These are phyloP conservation scores for Heliothis subflexa DNA, from an alignment of 1,140 invertebrate genomes.

Conservation along the genomic window DNA sequence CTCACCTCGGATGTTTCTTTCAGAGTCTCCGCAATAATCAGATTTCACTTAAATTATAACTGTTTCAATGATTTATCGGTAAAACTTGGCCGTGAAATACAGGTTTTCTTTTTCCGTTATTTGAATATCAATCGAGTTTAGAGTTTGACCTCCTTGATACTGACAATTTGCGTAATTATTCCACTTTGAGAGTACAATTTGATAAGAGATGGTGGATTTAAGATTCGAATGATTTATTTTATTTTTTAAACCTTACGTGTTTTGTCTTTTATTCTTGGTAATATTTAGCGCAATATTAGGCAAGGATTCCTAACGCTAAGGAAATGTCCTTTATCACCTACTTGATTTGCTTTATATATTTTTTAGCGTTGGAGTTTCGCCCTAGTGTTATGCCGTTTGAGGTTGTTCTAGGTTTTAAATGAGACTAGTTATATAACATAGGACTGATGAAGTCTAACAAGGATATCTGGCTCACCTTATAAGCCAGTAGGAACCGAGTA, in stretches of 20 bases:
- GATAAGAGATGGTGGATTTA: constrained; percentile 3
- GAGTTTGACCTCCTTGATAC: constrained; percentile 35
- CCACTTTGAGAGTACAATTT: constrained; percentile 1
- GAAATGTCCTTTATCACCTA: no score
- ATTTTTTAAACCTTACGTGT: background rate
- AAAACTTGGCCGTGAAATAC: constrained; percentile 60
- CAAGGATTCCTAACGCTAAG: no score
- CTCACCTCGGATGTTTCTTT: constrained; percentile 48
- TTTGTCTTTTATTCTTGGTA: background rate
- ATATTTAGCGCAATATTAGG: background rate
- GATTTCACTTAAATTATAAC: constrained; percentile 70
- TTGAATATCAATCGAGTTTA: constrained; percentile 56
- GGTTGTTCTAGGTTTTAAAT: no score
- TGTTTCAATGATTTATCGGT: constrained; percentile 69
- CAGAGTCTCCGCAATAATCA: constrained; percentile 61
- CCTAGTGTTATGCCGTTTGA: no score
- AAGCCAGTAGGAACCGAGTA: background rate
- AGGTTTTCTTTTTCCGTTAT: constrained; percentile 55
- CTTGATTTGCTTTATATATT: no score
- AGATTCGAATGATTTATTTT: background rate
- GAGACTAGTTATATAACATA: no score
- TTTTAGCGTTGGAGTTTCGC: no score
- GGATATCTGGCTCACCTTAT: background rate
- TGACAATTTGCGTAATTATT: constrained; percentile 45
- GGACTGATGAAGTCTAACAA: no score